These are phyloP conservation scores for Xyliphius kryptos DNA, from an alignment of 2,113 vertebrate genomes.

Conservation along the genomic window DNA sequence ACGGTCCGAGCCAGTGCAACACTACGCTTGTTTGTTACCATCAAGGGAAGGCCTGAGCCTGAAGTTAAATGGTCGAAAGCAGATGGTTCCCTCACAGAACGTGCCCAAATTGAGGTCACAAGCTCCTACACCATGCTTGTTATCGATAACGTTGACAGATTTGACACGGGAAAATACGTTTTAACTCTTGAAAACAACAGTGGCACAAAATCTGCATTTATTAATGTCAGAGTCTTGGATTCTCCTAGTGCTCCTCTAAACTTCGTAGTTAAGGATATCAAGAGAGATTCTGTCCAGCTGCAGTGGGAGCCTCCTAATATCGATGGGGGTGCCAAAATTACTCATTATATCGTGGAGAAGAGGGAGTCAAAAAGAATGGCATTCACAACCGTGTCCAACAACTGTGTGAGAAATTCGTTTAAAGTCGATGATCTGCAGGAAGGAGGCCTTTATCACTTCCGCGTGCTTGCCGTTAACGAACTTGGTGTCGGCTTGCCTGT, in stretches of 20 bases:
- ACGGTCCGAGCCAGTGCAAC: constrained; percentile 80
- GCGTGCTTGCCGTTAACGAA: constrained; percentile 91
- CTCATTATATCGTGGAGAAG: constrained; percentile 94
- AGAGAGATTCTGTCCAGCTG: constrained; percentile 80
- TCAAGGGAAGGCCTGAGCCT: constrained; percentile 93
- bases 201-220: constrained; percentile 90
- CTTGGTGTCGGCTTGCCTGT: constrained; percentile 86
- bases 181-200: too few relatives aligned
- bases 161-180: constrained; percentile 91
- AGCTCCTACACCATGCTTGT: too few relatives aligned
- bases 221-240: constrained; percentile 95
- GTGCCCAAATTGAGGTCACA: constrained; percentile 91
- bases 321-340: constrained; percentile 95
- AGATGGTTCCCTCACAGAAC: constrained; percentile 80
- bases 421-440: constrained; percentile 84
- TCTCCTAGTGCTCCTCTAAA: constrained; percentile 90
- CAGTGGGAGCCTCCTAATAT: constrained; percentile 94
- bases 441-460: constrained; percentile 89
- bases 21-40: constrained; percentile 89
- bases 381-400: constrained; percentile 85
- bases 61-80: constrained; percentile 96
- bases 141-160: constrained; percentile 93
- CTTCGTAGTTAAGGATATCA: constrained; percentile 84
- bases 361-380: constrained; percentile 92
- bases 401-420: constrained; percentile 86